phyloP scores from a whole-genome alignment of 1,140 invertebrate species.

The Lepidurus couesii region DNA sequence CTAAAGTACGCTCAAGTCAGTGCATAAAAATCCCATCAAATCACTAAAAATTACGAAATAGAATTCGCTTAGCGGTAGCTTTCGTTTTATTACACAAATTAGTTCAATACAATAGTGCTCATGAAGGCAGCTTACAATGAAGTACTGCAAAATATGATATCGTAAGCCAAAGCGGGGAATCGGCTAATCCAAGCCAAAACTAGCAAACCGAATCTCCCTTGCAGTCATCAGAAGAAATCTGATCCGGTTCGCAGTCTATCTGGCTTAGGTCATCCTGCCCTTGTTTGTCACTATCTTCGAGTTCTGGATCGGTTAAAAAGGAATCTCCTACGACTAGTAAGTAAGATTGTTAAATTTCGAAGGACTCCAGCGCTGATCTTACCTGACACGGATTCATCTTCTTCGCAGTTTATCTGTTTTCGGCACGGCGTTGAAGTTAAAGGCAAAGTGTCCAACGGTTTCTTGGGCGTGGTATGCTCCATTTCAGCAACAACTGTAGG shows the following conservation, averaged over 20 bases:
- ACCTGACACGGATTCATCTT: not conserved
- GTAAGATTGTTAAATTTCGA: not conserved
- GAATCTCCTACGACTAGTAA: not conserved
- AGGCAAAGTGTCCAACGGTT: not conserved
- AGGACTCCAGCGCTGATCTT: not conserved
- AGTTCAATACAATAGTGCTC: not conserved
- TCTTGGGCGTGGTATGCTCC: not conserved
- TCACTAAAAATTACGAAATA: no score
- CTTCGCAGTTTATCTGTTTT: not conserved
- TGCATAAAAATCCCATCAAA: not conserved
- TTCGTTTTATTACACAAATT: constrained; percentile 20
- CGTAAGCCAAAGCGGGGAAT: not conserved
- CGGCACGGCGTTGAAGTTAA: not conserved
- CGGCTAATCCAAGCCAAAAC: no score
- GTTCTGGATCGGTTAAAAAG: not conserved
- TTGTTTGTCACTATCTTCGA: not conserved
- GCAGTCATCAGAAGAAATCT: no score
- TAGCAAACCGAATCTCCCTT: no score
- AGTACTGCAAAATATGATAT: not conserved
- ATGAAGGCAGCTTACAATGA: not conserved
- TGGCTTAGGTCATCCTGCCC: no score
- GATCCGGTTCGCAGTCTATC: no score
- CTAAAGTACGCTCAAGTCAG: not conserved
- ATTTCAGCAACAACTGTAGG: not conserved
- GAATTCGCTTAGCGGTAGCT: not conserved